phyloP scores from a whole-genome alignment of 2,113 vertebrate genomes.

The Oncorhynchus clarkii region DNA sequence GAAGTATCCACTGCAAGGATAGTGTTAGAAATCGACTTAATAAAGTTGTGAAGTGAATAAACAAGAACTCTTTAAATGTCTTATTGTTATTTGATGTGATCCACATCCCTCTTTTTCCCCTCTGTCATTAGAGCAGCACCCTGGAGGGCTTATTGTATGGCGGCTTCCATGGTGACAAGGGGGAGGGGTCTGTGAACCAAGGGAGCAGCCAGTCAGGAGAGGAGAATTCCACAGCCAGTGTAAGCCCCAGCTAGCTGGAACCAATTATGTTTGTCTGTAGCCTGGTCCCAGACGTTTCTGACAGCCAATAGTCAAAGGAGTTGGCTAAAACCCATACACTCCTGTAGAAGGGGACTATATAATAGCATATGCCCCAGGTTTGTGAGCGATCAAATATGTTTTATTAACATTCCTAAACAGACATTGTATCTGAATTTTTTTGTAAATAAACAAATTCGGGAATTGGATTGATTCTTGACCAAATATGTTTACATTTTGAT shows the following conservation, averaged over 20 bases:
- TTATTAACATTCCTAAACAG: too few relatives aligned
- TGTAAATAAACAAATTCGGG: too few relatives aligned
- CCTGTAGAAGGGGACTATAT: too few relatives aligned
- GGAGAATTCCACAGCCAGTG: constrained; percentile 7
- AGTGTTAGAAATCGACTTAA: not conserved
- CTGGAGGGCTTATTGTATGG: constrained; percentile 61
- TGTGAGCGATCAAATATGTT: too few relatives aligned
- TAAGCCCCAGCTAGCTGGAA: constrained; percentile 14
- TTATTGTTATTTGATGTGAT: not conserved
- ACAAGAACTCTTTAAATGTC: not conserved
- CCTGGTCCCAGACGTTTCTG: too few relatives aligned
- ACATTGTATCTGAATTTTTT: too few relatives aligned
- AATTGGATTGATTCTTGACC: too few relatives aligned
- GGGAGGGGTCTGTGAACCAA: constrained; percentile 13
- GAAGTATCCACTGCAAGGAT: too few relatives aligned
- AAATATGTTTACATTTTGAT: too few relatives aligned
- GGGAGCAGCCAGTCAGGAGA: constrained; percentile 1
- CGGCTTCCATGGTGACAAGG: constrained; percentile 53
- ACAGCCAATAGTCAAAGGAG: not conserved
- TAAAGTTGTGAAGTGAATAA: not conserved
- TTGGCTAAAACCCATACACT: not conserved
- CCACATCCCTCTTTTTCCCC: not conserved
- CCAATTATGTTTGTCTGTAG: not conserved
- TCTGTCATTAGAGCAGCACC: constrained; percentile 34
- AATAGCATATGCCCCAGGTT: too few relatives aligned